phyloP scores from a whole-genome alignment of 2,113 vertebrate genomes.

The Caretta caretta region DNA sequence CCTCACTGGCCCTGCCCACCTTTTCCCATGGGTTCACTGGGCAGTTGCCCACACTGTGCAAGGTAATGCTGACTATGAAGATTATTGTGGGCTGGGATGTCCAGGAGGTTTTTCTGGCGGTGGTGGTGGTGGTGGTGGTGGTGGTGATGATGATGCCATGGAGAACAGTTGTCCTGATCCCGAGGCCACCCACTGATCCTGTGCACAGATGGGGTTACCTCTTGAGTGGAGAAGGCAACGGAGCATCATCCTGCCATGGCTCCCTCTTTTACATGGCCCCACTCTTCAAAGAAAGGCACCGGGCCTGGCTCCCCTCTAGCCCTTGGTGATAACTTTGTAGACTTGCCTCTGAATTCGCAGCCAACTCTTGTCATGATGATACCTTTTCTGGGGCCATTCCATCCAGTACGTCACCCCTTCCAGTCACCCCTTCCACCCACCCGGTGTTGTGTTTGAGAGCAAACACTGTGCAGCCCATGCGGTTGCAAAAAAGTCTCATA shows the following conservation, averaged over 20 bases:
- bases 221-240: fast-evolving
- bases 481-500: background rate
- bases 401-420: background rate
- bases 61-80: background rate
- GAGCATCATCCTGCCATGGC: background rate
- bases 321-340: slow-evolving; percentile 42
- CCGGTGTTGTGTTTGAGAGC: background rate
- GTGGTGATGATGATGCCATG: background rate
- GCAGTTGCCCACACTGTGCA: background rate
- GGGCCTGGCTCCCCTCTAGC: slow-evolving; percentile 63
- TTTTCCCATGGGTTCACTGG: background rate
- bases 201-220: background rate
- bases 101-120: background rate
- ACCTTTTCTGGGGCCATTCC: background rate
- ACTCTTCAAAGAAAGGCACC: slow-evolving; percentile 33
- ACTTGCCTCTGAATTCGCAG: background rate
- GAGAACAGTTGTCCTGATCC: background rate
- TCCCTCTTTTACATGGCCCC: background rate
- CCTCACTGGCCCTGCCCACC: background rate
- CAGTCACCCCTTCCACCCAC: no score
- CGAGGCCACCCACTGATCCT: background rate
- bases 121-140: no score
- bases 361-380: slow-evolving; percentile 50
- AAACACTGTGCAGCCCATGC: background rate
- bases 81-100: background rate